phyloP scores from a whole-genome alignment of 2,113 vertebrate species.

The Actenoides hombroni region DNA sequence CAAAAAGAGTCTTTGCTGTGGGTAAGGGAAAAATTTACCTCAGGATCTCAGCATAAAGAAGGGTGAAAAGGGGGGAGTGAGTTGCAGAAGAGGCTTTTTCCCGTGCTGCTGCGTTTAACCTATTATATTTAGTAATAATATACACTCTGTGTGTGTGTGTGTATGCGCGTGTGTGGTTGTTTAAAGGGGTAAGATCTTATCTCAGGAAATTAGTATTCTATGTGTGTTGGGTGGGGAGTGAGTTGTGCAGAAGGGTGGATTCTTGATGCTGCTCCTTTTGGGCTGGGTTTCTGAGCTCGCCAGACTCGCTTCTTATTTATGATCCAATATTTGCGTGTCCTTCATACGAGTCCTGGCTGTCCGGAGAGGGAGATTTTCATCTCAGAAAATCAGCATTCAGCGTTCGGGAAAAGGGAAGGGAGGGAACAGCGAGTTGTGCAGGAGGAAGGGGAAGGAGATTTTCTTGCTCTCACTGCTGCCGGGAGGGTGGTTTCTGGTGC shows the following conservation, averaged over 20 bases:
- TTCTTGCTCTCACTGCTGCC: constrained; percentile 43
- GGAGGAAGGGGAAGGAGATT: constrained; percentile 61
- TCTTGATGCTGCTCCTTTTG: constrained; percentile 66
- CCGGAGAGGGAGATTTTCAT: constrained; percentile 61
- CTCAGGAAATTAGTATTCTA: constrained; percentile 69
- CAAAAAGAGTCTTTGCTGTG: constrained; percentile 71
- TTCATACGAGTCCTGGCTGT: constrained; percentile 60
- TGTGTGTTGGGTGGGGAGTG: constrained; percentile 53
- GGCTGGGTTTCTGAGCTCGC: constrained; percentile 65
- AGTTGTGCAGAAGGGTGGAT: constrained; percentile 70
- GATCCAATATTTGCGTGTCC: constrained; percentile 61
- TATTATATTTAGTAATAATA: constrained; percentile 49
- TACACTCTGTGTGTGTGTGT: neutral
- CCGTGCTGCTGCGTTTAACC: constrained; percentile 63
- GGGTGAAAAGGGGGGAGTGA: constrained; percentile 39
- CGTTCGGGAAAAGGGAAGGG: constrained; percentile 27
- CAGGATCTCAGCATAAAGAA: constrained; percentile 68
- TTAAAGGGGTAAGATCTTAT: constrained; percentile 61
- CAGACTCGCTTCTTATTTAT: constrained; percentile 67
- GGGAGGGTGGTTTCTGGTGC: constrained; percentile 34
- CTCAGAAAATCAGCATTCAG: constrained; percentile 64
- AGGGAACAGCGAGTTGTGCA: constrained; percentile 45
- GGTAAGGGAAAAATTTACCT: constrained; percentile 56
- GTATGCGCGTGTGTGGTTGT: constrained; percentile 7
- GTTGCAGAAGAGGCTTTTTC: constrained; percentile 46